Base-by-base conservation (phyloP, 2,113 vertebrate genomes). In the Cyprinodon tularosa region DNA sequence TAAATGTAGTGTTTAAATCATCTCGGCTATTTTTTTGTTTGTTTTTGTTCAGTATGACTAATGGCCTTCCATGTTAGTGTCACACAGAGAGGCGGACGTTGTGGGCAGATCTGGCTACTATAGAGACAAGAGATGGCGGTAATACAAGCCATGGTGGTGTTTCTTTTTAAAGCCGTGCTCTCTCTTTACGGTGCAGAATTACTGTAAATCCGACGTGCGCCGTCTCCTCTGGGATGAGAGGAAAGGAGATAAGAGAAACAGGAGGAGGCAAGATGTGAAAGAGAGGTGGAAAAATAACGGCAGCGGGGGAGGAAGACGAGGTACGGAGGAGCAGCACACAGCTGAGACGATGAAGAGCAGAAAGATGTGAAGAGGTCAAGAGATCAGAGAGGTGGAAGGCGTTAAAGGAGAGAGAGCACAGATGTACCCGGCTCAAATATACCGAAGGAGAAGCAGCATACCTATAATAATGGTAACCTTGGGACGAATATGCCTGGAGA, bases 91-190 rank as follows among this genome's bases (percentile, higher is more conserved):
- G 72, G 84, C 71, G 57, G 72, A 53, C 76, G 70, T 72, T 80
- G 89, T 88, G 84, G 82, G 87, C 76, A 87, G 82, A 84, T 64
- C 84, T 71, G 85, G 80, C 68, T 68, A 38, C 47, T 42, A 53
- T 57, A 71, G 66, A 71, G 62, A 71, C 40, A 77, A 88, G 88
- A 44, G 89, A 48, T 74, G 79, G 66, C 68, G 76, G 90, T 82
- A 89, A 89, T 50, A 76, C 61, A 90, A 88, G 82, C 68, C 77
- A 53, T 47, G 72, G 59, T 69, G 63, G 66, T 22, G 83, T 71
- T 89, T 89, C 80, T 89, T 89, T 91, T 90, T 92, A 84, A 88
- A 91, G 82, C 78, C 63, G 69, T 61, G 76, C 12, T 85, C 83
- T 82, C 72, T 71, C 76, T 87, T 83, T 83, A 77, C 81, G 72